phyloP scores from a whole-genome alignment of 2,888 invertebrate genomes.

The Rutpela maculata region DNA sequence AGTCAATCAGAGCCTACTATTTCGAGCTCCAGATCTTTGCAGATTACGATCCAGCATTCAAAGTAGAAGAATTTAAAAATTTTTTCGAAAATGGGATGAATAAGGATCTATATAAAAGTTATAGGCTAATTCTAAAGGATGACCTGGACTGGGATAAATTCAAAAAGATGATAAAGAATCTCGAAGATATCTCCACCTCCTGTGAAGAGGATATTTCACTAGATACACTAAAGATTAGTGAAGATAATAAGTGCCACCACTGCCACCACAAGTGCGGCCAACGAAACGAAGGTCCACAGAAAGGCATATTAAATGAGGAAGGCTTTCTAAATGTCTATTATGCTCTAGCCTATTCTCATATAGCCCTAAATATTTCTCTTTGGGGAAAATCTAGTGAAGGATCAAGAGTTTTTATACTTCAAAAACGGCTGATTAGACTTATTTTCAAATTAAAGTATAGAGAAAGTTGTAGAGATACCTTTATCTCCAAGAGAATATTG shows the following conservation, averaged over 20 bases:
- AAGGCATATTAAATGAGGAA: no score
- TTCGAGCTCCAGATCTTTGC: conserved; percentile 34
- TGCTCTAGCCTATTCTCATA: no score
- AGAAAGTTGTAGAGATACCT: no score
- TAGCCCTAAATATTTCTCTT: no score
- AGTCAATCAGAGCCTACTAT: conserved; percentile 30
- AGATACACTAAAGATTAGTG: not conserved
- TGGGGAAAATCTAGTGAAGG: no score
- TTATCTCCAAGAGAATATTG: no score
- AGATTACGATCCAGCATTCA: conserved; percentile 10
- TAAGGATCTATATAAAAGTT: conserved; percentile 22
- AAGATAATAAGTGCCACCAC: not conserved
- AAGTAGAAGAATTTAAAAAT: conserved; percentile 33
- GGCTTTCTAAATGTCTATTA: no score
- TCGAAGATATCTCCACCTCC: conserved; percentile 15
- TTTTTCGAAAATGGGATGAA: conserved; percentile 35
- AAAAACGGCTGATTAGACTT: no score
- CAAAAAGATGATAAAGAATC: conserved; percentile 28
- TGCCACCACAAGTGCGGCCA: not conserved
- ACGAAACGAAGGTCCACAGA: not conserved
- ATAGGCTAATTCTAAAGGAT: conserved; percentile 28
- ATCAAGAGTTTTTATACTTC: no score
- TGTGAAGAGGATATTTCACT: not conserved
- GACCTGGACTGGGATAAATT: conserved; percentile 34
- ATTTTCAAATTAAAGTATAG: no score